Evolutionary conservation across 2,113 vertebrate genomes (phyloP), one percentile per base, ranked within the genome.

Genomic region (Coptodon rendalli): DNA sequence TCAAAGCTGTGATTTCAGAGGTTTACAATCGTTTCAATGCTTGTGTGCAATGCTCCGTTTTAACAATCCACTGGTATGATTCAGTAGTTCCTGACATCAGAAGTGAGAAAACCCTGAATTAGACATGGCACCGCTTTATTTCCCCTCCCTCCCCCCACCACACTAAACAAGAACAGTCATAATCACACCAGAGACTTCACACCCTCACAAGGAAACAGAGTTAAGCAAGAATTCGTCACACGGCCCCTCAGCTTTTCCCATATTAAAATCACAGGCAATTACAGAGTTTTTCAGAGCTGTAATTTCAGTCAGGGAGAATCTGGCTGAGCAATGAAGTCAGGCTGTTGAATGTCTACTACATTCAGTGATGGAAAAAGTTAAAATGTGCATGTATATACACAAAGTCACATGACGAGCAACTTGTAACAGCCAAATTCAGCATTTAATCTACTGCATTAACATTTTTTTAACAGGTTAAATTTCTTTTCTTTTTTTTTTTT

Each of bases 71-170:
- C 3, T 78, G 0, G 6, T 50, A 29, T 7, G 24, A 78, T 31
- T 48, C 40, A 29, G 40, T 29, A 73, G 22, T 29, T 76, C 43
- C 24, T 76, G 71, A 50, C 43, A 0, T 50, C 16, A 78, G 71
- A 31, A 50, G 43, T 50, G 71, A 78, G 43, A 78, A 78, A 78
- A 29, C 43, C 43, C 43, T 29, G 71, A 78, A 78, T 78, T 50
- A 78, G 71, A 48, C 68, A 45, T 27, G 40, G 40, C 1, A 9
- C 10, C 4, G 13, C 68, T 73, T 40, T 68, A 68, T 68, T 68
- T 14, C 63, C 36, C 22, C 13, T 7, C 38, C 63, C 36, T 9
- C 22, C 14, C 66, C 38, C 66, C n/a, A 24, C 13, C 68, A 76
- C 71, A 48, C 14, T 1, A 31, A 11, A 48, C 43, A 31, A 76